Percentiles rank a stretch among this genome's conserved stretches.
These are phyloP conservation scores for Steinernema khuongi DNA, from an alignment of 1,140 invertebrate species.

Conservation along the genomic window DNA sequence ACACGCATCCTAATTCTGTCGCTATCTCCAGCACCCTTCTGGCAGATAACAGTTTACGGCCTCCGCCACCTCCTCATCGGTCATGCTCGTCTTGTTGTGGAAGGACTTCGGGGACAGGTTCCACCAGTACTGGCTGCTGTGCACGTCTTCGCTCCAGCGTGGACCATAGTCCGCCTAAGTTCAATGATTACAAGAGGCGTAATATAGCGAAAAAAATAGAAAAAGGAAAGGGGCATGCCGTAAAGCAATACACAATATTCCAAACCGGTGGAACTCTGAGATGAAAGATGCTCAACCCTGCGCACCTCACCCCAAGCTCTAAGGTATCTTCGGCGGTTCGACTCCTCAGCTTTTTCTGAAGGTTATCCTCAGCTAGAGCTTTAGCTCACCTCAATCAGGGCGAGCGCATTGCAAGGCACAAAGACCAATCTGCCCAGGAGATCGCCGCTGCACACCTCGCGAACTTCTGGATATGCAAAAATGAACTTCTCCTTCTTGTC, in stretches of 20 bases:
- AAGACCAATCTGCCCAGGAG: not conserved
- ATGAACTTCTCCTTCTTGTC: not conserved
- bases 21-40: not conserved
- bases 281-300: no score
- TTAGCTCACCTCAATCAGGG: not conserved
- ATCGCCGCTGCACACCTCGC: not conserved
- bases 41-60: not conserved
- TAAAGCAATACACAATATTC: no score
- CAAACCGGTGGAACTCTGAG: no score
- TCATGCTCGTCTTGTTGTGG: conserved; percentile 18
- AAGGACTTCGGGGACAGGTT: conserved; percentile 17
- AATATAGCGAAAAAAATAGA: no score
- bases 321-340: no score
- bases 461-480: not conserved
- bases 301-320: no score
- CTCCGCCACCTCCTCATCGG: conserved; percentile 21
- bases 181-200: no score
- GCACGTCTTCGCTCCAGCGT: conserved; percentile 15
- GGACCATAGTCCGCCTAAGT: conserved; percentile 16
- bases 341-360: no score
- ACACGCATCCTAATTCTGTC: no score
- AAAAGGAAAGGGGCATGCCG: no score
- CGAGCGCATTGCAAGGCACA: not conserved
- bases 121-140: conserved; percentile 21
- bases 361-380: conserved; percentile 7